Evolutionary conservation across 2,888 invertebrate genomes (phyloP).

Genomic region (Creontiades dilutus): DNA sequence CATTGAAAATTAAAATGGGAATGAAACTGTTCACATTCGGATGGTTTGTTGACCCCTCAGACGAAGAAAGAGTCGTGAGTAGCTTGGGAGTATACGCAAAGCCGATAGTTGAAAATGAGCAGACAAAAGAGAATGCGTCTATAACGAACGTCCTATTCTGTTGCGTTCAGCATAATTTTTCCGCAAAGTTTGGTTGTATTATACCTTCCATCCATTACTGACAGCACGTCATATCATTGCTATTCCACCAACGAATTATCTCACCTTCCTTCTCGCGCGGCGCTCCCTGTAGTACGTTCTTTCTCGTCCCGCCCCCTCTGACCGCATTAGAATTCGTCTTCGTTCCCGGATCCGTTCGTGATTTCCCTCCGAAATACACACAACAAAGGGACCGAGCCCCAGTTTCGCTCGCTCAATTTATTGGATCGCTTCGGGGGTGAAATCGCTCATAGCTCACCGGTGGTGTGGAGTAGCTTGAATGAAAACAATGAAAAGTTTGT

Average conservation of each 20-base stretch:
- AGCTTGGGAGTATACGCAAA: too few relatives aligned
- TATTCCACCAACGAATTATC: conserved; percentile 14
- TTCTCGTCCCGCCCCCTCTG: neutral
- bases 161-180: neutral
- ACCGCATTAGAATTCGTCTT: conserved; percentile 12
- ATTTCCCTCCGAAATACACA: conserved; percentile 17
- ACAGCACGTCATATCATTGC: neutral
- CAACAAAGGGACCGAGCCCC: neutral
- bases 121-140: too few relatives aligned
- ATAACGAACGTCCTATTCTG: neutral
- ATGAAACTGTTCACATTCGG: too few relatives aligned
- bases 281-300: neutral
- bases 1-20: too few relatives aligned
- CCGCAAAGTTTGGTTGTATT: neutral
- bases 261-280: neutral
- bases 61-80: too few relatives aligned
- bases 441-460: conserved; percentile 13
- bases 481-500: conserved; percentile 34
- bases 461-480: conserved; percentile 10
- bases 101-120: too few relatives aligned
- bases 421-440: conserved; percentile 14
- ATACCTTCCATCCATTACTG: neutral
- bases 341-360: conserved; percentile 33
- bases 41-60: too few relatives aligned
- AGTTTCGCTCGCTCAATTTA: neutral